Evolutionary conservation across 1,140 invertebrate species (phyloP).

Genomic region (Diachasma alloeum): DNA sequence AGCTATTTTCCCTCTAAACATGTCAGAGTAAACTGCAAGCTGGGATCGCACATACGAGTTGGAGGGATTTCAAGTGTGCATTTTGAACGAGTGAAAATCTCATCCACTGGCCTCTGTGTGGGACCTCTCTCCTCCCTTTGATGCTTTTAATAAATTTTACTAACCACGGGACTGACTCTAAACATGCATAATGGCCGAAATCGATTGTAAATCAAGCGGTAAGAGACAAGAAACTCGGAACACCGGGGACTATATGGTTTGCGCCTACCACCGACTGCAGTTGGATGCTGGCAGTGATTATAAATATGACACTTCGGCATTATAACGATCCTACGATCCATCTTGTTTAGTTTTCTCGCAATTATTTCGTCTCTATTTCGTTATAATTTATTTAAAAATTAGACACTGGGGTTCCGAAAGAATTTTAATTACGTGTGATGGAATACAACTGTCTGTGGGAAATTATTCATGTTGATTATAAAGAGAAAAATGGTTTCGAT

Average conservation of each 20-base stretch:
- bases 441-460: too few relatives aligned
- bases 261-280: conserved; percentile 12
- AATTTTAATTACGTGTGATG: too few relatives aligned
- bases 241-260: neutral
- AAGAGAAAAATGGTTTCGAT: too few relatives aligned
- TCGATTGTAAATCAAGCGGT: conserved; percentile 38
- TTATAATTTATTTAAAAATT: neutral
- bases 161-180: neutral
- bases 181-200: conserved; percentile 8
- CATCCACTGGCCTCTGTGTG: conserved; percentile 14
- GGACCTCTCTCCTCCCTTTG: conserved; percentile 10
- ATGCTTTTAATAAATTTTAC: conserved; percentile 39
- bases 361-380: neutral
- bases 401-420: too few relatives aligned
- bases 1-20: conserved; percentile 36
- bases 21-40: neutral
- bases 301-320: conserved; percentile 36
- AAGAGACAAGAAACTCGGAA: neutral
- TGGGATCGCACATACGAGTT: conserved; percentile 7
- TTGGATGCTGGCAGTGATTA: conserved; percentile 31
- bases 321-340: conserved; percentile 25
- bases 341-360: neutral
- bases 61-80: conserved; percentile 13
- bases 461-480: too few relatives aligned
- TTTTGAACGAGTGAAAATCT: conserved; percentile 17